Evolutionary conservation across 2,113 vertebrate species (phyloP), one percentile per base, ranked within the genome.

Genomic region (Pheucticus melanocephalus): DNA sequence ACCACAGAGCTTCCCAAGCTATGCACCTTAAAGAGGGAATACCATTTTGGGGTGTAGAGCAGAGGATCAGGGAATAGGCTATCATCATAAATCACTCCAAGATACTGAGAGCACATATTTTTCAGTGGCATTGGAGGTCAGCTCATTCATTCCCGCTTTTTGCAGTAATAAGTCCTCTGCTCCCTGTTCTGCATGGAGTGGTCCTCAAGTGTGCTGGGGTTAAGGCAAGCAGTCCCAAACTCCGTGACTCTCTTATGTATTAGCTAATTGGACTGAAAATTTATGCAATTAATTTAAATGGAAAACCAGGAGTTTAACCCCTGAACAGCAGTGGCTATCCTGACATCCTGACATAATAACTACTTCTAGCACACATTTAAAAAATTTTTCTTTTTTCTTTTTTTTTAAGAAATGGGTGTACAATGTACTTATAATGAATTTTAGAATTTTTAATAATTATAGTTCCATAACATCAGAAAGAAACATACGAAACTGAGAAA

Each of bases 1-100:
- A 0, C 33, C 22, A 27, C 21, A 44, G 39, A 37, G 33, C 33
- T 63, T 20, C 33, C 14, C 57, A 0, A 0, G 47, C 11, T 27
- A 45, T 15, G 18, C 4, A 18, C 6, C 11, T 27, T 37, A 10
- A 45, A 27, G 37, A 21, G 6, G 12, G 5, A 37, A 25, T 31
- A 39, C 14, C 9, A 4, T 18, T 27, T 3, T 5, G 40, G 40
- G 18, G 27, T 51, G 14, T 3, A 21, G 27, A 63, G 47, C 39
- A 45, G 39, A 63, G 39, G 11, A 27, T 33, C 7, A 11, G 33
- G 9, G 39, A 37, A 45, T 4, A 44, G 33, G 19, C 14, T 51
- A 14, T 53, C 22, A 37, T 9, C 0, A 0, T 14, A 53, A 63
- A 53, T 45, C 47, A 37, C 47, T 53, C 33, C 28, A 33, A 18